phyloP scores from a whole-genome alignment of 2,797 vertebrate species.

The Pantherophis vulpinus region DNA sequence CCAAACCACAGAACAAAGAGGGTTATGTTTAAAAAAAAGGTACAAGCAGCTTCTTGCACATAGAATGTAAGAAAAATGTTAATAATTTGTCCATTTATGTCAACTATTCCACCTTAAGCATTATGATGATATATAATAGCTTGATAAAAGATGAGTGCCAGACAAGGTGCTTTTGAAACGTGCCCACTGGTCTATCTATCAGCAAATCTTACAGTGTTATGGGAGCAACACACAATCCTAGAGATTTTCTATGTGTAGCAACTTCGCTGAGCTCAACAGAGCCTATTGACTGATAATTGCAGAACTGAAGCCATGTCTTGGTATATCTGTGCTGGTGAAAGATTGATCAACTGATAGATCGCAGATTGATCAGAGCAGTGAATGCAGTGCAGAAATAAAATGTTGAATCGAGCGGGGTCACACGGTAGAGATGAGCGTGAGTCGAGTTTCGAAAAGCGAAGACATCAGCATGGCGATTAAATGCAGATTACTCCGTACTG shows the following conservation, averaged over 20 bases:
- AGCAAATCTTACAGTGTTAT: background rate
- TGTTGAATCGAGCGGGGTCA: background rate
- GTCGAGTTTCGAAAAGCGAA: background rate
- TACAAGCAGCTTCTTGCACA: too few species aligned
- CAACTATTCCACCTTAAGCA: too few species aligned
- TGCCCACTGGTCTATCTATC: background rate
- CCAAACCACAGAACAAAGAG: too few species aligned
- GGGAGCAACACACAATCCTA: background rate
- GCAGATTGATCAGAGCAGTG: too few species aligned
- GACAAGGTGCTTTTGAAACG: background rate
- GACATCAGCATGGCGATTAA: background rate
- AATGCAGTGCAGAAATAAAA: background rate
- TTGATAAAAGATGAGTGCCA: background rate
- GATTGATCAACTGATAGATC: background rate
- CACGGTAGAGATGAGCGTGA: background rate
- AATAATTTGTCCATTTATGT: background rate
- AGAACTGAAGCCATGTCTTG: background rate
- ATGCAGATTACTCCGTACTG: background rate
- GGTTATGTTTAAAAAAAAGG: background rate
- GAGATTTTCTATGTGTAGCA: background rate
- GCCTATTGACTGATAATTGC: too few species aligned
- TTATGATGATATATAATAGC: background rate
- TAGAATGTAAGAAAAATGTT: background rate
- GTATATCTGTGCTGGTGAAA: background rate
- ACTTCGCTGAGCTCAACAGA: background rate